phyloP scores from a whole-genome alignment of 2,797 vertebrate species.

The Synanceia verrucosa region DNA sequence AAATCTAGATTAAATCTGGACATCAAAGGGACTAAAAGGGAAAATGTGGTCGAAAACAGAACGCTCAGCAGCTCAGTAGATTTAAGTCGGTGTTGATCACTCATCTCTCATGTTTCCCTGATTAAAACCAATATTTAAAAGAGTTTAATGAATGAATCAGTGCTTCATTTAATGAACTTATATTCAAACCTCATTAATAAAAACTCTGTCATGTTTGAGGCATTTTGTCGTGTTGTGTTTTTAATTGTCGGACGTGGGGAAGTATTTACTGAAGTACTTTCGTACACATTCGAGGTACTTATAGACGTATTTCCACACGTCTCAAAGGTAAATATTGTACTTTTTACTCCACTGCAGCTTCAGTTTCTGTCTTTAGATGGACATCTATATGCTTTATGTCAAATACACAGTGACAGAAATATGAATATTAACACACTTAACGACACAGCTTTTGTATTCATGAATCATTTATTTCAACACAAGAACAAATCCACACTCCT shows the following conservation, averaged over 20 bases:
- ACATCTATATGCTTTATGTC: too few species aligned
- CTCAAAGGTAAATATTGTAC: too few species aligned
- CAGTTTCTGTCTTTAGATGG: too few species aligned
- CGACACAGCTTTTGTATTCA: background rate
- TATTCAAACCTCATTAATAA: slow-evolving; percentile 52
- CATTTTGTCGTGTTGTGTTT: slow-evolving; percentile 1
- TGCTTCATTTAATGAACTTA: slow-evolving; percentile 49
- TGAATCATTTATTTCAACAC: background rate
- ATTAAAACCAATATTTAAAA: slow-evolving; percentile 31
- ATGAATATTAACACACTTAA: too few species aligned
- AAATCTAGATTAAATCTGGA: slow-evolving; percentile 15
- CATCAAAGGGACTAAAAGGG: slow-evolving; percentile 56
- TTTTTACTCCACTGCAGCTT: too few species aligned
- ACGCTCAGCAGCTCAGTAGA: background rate
- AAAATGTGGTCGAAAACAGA: slow-evolving; percentile 8
- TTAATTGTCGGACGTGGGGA: background rate
- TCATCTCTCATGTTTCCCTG: background rate
- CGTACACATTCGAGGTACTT: too few species aligned
- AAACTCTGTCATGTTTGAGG: slow-evolving; percentile 14
- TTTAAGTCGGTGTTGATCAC: background rate
- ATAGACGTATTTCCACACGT: too few species aligned
- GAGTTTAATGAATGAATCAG: slow-evolving; percentile 7
- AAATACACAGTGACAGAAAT: too few species aligned
- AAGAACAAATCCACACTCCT: background rate
- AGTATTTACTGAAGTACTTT: background rate